phyloP scores from a whole-genome alignment of 2,113 vertebrate species.

The Hoplias malabaricus region DNA sequence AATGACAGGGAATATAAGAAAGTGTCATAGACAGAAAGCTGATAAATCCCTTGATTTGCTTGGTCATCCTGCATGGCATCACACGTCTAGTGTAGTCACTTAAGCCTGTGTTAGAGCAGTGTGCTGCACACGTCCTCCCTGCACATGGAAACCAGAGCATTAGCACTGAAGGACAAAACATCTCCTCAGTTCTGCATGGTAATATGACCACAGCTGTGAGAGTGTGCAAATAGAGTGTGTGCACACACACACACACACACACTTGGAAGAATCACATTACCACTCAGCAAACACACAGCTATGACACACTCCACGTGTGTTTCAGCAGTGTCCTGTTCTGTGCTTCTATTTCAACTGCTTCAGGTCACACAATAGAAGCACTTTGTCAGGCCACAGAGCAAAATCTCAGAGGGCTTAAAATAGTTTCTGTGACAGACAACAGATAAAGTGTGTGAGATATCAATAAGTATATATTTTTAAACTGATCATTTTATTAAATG shows the following conservation, averaged over 20 bases:
- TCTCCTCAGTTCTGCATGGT: slow-evolving; percentile 6
- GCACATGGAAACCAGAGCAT: slow-evolving; percentile 39
- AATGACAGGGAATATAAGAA: neutral
- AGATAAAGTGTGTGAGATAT: neutral
- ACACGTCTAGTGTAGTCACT: neutral
- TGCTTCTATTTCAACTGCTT: slow-evolving; percentile 31
- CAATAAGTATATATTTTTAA: neutral
- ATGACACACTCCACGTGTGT: slow-evolving; percentile 33
- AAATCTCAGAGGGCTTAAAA: slow-evolving; percentile 16
- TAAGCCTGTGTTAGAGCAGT: neutral
- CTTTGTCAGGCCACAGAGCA: slow-evolving; percentile 24
- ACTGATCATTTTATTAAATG: too few relatives aligned
- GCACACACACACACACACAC: slow-evolving; percentile 15
- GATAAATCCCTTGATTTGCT: neutral
- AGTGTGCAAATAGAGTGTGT: slow-evolving; percentile 1
- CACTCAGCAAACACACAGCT: neutral
- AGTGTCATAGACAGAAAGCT: neutral
- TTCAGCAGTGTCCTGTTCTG: slow-evolving; percentile 31
- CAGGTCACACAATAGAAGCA: slow-evolving; percentile 24
- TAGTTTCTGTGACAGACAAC: neutral
- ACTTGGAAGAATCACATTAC: slow-evolving; percentile 41
- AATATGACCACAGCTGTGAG: slow-evolving; percentile 43
- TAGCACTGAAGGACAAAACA: slow-evolving; percentile 40
- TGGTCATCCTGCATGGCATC: neutral
- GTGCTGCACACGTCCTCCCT: neutral